Evolutionary conservation across 1,140 invertebrate species (phyloP), one percentile per base, ranked within the genome.

Genomic region (Drosophila neocordata): DNA sequence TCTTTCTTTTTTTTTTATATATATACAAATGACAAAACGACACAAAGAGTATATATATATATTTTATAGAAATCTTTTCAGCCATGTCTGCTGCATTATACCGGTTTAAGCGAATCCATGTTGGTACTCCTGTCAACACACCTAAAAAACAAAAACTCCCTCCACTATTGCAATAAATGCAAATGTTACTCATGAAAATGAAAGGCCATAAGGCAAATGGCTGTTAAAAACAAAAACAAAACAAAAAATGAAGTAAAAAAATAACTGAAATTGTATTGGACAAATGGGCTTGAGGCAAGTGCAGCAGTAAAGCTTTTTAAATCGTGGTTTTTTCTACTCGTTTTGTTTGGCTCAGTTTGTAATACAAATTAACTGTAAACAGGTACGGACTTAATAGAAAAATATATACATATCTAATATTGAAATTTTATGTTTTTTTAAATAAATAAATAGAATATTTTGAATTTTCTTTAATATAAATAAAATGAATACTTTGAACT

Each of bases 141-240:
- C 53, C 53, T 56, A 34, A 34, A 56, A 56, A 15, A 34, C 11
- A 22, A 15, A 48, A 48, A 51, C 59, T 67, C 48, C 44, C 52
- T 61, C 48, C 44, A 66, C 69, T 27, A 73, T 66, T 66, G 65
- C 64, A 78, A 65, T 41, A 75, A 78, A 74, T 73, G 69, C 73
- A 69, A 76, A 59, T 83, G 65, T 65, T 69, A 69, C 70, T 72
- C 71, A 76, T 79, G 73, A 84, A 84, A 84, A 84, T 77, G 80
- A 84, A 84, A 84, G 80, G 80, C 77, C 81, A 84, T 79, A 83
- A 75, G 72, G 77, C 78, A 76, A 62, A 48, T 37, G 51, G 24
- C 55, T 51, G 27, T 31, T 31, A 31, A 31, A 31, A 31, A 56
- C 44, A 66, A 58, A 61, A 64, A 63, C 61, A 73, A 68, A 73